Conservation (phyloP, 1,140 invertebrate species). For the Temnothorax curvispinosus region DNA sequence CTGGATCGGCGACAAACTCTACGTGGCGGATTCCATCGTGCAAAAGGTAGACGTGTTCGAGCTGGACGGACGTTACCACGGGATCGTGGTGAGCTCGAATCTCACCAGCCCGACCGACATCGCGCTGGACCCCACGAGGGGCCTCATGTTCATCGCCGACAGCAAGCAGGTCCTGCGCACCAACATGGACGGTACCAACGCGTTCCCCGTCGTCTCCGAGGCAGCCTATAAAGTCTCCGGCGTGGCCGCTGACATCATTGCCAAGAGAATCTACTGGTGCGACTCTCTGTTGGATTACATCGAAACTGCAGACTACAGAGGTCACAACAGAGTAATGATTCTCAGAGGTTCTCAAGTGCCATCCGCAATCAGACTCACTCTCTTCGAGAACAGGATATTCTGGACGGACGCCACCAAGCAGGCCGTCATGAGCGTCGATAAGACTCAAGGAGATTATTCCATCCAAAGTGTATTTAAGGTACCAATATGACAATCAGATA, state of each 20-base stretch:
- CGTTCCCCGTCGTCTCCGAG: slow-evolving; percentile 94
- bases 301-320: slow-evolving; percentile 98
- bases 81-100: slow-evolving; percentile 96
- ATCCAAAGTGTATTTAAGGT: slow-evolving; percentile 93
- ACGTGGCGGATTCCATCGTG: slow-evolving; percentile 96
- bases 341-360: slow-evolving; percentile 94
- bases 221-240: slow-evolving; percentile 96
- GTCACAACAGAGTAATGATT: slow-evolving; percentile 92
- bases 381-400: slow-evolving; percentile 96
- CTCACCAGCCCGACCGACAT: slow-evolving; percentile 96
- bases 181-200: slow-evolving; percentile 96
- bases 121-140: slow-evolving; percentile 95
- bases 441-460: slow-evolving; percentile 92
- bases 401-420: slow-evolving; percentile 99
- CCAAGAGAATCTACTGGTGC: slow-evolving; percentile 97
- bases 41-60: slow-evolving; percentile 98
- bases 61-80: slow-evolving; percentile 92
- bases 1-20: slow-evolving; percentile 98
- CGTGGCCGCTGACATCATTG: slow-evolving; percentile 94
- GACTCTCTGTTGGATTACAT: slow-evolving; percentile 98
- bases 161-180: slow-evolving; percentile 94
- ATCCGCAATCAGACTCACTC: slow-evolving; percentile 92
- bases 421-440: slow-evolving; percentile 96
- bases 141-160: slow-evolving; percentile 98
- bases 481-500: background rate